Base-by-base conservation (phyloP, 2,113 vertebrate species). In the Lichenostomus cassidix region DNA sequence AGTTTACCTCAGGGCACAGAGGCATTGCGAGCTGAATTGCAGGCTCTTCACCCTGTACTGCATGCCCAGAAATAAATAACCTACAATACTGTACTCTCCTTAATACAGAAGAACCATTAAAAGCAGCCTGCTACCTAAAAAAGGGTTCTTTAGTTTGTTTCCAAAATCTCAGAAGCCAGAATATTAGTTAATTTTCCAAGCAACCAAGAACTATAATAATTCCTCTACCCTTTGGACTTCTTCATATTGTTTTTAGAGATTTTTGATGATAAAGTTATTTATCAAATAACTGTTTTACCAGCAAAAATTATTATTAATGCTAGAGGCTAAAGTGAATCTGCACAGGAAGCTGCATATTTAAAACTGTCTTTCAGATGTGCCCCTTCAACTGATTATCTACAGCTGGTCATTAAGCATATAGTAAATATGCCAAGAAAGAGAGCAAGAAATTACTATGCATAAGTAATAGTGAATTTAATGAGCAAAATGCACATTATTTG, bases 1-100 rank as follows among this genome's bases (percentile, higher is more conserved):
- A 97, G 98, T 98, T 99, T 98, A 98, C 98, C 98, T 98, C 97
- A 93, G 98, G 98, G 98, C 98, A 98, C 95, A 97, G 95, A 97
- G 93, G 97, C 97, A 95, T 91, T 91, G 93, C 96, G 90, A 84
- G 83, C 90, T 97, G 97, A 98, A 97, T 97, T 94, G 96, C 90
- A 96, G 95, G 92, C 93, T 97, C 97, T 97, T 96, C 76, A 90
- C 81, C 94, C 85, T 82, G 76, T 73, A 92, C 89, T 93, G 86
- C 96, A 95, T 95, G 95, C 83, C 94, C 94, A 86, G 25, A 97
- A 98, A 97, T 97, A 97, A 97, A 97, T 97, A 96, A 93, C 94
- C 87, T 95, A 92, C 87, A 97, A 97, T 94, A 94, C 97, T 97
- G 94, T 94, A 90, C 97, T 97, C 96, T 95, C 89, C 96, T 96